phyloP scores from a whole-genome alignment of 2,888 invertebrate genomes.

The Drosophila mulleri region DNA sequence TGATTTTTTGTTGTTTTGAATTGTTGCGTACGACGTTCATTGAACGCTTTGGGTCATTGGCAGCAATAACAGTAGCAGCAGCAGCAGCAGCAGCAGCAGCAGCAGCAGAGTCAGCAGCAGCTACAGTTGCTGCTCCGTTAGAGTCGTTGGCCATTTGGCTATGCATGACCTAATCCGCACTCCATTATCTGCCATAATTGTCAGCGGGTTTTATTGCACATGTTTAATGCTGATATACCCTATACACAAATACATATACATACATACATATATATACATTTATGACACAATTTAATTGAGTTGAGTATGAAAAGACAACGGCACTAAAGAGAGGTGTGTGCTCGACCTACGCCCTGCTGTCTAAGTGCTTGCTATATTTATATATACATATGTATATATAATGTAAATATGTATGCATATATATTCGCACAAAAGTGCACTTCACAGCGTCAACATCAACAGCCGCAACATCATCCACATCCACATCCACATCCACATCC shows the following conservation, averaged over 20 bases:
- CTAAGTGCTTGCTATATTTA: slow-evolving; percentile 27
- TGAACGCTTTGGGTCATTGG: slow-evolving; percentile 57
- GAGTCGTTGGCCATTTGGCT: slow-evolving; percentile 50
- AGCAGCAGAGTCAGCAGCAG: slow-evolving; percentile 14
- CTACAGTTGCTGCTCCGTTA: slow-evolving; percentile 35
- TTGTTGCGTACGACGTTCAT: slow-evolving; percentile 47
- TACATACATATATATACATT: neutral
- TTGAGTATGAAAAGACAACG: slow-evolving; percentile 22
- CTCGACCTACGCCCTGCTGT: slow-evolving; percentile 56
- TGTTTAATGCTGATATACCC: neutral
- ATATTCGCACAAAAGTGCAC: slow-evolving; percentile 31
- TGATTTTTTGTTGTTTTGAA: slow-evolving; percentile 26
- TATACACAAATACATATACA: neutral
- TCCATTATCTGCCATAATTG: slow-evolving; percentile 57
- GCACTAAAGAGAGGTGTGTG: slow-evolving; percentile 45
- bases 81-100: slow-evolving; percentile 33
- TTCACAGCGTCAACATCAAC: slow-evolving; percentile 19
- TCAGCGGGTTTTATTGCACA: slow-evolving; percentile 48
- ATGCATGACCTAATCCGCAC: slow-evolving; percentile 66
- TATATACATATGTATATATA: neutral
- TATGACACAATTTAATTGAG: slow-evolving; percentile 56
- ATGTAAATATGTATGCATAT: neutral
- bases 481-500: neutral
- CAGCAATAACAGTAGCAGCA: slow-evolving; percentile 26
- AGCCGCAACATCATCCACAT: neutral